A percentile compares a stretch with the other conserved stretches of the same genome.
These are phyloP conservation scores for Folsomia candida DNA, from an alignment of 2,888 invertebrate genomes.

Conservation along the genomic window DNA sequence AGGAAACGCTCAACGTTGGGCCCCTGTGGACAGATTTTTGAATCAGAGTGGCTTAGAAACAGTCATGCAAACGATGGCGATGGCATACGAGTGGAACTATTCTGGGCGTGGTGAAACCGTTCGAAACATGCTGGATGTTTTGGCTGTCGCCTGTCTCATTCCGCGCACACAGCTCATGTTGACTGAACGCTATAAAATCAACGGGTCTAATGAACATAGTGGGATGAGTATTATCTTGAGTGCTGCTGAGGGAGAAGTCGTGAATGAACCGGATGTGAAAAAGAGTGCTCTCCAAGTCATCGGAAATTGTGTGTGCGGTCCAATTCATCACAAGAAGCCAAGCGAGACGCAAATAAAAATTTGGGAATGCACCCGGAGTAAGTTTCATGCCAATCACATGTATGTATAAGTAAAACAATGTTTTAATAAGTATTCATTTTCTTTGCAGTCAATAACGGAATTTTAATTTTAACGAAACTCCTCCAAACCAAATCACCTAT, in stretches of 20 bases:
- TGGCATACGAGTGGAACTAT: slow-evolving; percentile 89
- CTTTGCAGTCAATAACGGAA: slow-evolving; percentile 94
- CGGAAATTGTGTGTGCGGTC: slow-evolving; percentile 91
- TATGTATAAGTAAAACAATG: too few species aligned
- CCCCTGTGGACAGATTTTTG: slow-evolving; percentile 82
- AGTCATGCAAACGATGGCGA: slow-evolving; percentile 79
- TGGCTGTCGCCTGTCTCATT: slow-evolving; percentile 85
- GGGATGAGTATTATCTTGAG: slow-evolving; percentile 77
- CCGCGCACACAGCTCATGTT: slow-evolving; percentile 67
- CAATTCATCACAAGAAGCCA: slow-evolving; percentile 68
- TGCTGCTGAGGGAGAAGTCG: slow-evolving; percentile 87
- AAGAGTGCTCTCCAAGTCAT: slow-evolving; percentile 74
- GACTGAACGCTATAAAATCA: slow-evolving; percentile 61
- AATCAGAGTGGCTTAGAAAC: slow-evolving; percentile 59
- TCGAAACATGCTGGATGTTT: slow-evolving; percentile 76
- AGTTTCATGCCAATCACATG: too few species aligned
- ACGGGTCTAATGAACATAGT: slow-evolving; percentile 70
- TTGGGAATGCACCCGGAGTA: slow-evolving; percentile 86
- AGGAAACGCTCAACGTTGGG: slow-evolving; percentile 63
- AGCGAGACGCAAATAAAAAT: slow-evolving; percentile 82
- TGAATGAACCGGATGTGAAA: slow-evolving; percentile 63
- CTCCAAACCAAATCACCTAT: slow-evolving; percentile 67
- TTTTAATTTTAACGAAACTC: slow-evolving; percentile 67
- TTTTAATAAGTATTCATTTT: too few species aligned
- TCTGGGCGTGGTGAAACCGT: slow-evolving; percentile 81